Conservation (phyloP, 2,888 invertebrate species). For the Phasia obesa region DNA sequence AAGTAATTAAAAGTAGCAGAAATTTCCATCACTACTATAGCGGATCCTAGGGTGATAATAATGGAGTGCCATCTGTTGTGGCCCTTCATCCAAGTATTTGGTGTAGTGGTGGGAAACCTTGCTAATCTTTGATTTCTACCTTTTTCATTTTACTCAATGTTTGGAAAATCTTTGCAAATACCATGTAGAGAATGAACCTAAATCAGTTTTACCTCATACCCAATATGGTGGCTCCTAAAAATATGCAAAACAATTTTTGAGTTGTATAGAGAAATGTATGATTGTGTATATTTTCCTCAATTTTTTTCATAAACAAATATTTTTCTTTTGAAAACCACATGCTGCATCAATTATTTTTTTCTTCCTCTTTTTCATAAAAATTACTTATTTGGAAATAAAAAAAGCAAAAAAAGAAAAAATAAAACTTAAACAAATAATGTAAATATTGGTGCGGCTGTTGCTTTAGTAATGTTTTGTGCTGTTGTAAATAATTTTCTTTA, state of each 20-base stretch:
- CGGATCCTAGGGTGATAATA: too few relatives aligned
- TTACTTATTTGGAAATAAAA: neutral
- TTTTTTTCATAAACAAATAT: constrained; percentile 47
- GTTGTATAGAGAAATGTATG: constrained; percentile 24
- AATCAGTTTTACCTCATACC: neutral
- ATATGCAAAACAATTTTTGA: constrained; percentile 62
- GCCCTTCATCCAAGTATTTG: too few relatives aligned
- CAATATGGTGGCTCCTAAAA: constrained; percentile 28
- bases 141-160: too few relatives aligned
- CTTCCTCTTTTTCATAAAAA: constrained; percentile 23
- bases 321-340: constrained; percentile 67
- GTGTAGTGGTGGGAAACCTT: too few relatives aligned
- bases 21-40: too few relatives aligned
- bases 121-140: too few relatives aligned
- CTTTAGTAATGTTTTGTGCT: constrained; percentile 24
- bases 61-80: too few relatives aligned
- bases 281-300: constrained; percentile 7
- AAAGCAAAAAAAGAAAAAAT: constrained; percentile 36
- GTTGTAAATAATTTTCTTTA: constrained; percentile 38
- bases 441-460: constrained; percentile 59
- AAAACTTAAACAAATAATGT: constrained; percentile 62
- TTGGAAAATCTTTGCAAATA: too few relatives aligned
- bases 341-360: constrained; percentile 69
- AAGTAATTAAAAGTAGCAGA: too few relatives aligned
- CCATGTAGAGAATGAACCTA: too few relatives aligned